Evolutionary conservation across 2,113 vertebrate genomes (phyloP).

Genomic region (Globicephala melas): DNA sequence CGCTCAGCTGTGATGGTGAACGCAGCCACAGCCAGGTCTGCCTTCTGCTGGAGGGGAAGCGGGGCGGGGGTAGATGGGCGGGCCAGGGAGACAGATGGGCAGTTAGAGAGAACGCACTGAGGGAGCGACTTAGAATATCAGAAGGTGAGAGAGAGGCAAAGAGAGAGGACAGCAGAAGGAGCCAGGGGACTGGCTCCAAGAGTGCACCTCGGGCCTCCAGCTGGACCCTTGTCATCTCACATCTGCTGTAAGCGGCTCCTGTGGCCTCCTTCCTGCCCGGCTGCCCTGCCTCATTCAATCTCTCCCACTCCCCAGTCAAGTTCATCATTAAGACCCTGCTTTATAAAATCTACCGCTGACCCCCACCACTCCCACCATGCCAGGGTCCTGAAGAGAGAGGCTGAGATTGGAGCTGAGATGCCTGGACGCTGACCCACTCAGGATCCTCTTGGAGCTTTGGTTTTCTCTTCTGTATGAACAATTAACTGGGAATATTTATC

Average conservation of each 20-base stretch:
- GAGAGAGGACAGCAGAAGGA: background rate
- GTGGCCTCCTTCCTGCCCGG: background rate
- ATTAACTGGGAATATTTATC: background rate
- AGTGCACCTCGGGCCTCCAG: background rate
- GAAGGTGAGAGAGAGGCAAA: background rate
- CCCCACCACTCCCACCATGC: fast-evolving
- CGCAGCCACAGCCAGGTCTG: slow-evolving; percentile 91
- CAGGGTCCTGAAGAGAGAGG: background rate
- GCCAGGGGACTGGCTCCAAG: background rate
- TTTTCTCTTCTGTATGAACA: background rate
- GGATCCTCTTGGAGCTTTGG: background rate
- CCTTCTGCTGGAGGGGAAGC: slow-evolving; percentile 85
- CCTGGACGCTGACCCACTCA: background rate
- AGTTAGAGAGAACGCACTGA: slow-evolving; percentile 37
- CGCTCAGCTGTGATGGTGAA: slow-evolving; percentile 95
- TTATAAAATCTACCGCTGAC: background rate
- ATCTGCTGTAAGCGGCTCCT: too few species aligned
- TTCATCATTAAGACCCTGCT: background rate
- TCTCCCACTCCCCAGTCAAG: background rate
- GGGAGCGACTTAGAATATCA: slow-evolving; percentile 4
- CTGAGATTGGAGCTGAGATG: background rate
- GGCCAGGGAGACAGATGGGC: slow-evolving; percentile 43
- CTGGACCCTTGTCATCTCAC: fast-evolving
- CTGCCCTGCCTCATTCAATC: background rate
- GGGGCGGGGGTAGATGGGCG: background rate